These are phyloP conservation scores for Mungos mungo DNA, from an alignment of 2,113 vertebrate species.

Conservation along the genomic window DNA sequence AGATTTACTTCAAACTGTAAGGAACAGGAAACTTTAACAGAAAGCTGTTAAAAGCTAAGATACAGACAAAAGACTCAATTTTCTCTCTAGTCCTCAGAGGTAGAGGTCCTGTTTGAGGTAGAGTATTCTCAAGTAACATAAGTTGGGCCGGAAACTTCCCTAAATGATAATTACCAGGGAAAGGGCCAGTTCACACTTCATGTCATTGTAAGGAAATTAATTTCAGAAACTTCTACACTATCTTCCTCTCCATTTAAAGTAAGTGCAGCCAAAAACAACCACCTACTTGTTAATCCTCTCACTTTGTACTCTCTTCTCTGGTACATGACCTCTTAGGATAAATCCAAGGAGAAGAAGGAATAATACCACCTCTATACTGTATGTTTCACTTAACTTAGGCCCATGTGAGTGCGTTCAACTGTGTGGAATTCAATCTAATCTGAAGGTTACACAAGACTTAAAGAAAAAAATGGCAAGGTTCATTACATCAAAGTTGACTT, in stretches of 20 bases:
- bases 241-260: neutral
- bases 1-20: constrained; percentile 5
- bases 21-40: neutral
- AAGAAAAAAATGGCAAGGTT: neutral
- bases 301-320: neutral
- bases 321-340: neutral
- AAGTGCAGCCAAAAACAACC: neutral
- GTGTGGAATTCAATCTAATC: neutral
- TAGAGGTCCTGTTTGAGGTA: neutral
- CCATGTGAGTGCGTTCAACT: neutral
- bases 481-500: neutral
- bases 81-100: neutral
- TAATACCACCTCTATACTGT: neutral
- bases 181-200: neutral
- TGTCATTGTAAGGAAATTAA: neutral
- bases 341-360: neutral
- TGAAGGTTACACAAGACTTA: neutral
- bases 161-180: neutral
- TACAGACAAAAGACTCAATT: neutral
- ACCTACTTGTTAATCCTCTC: neutral
- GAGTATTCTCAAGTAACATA: neutral
- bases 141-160: no score
- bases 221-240: neutral
- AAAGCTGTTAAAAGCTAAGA: neutral
- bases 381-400: neutral